These are phyloP conservation scores for Apotomis betuletana DNA, from an alignment of 2,888 invertebrate genomes.

Conservation along the genomic window DNA sequence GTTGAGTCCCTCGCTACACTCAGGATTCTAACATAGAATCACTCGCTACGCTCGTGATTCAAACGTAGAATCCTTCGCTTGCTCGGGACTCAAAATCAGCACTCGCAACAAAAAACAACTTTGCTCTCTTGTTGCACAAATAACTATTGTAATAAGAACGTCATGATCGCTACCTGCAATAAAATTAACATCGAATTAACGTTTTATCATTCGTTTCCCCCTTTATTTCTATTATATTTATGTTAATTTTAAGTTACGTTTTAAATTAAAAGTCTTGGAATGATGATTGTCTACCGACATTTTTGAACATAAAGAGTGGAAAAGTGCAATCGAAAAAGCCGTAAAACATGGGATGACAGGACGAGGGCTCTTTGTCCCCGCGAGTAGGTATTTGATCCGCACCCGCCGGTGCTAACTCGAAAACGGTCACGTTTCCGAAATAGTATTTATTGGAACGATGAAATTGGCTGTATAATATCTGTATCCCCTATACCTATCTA, in stretches of 20 bases:
- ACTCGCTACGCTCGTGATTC: too few relatives aligned
- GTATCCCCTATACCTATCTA: too few relatives aligned
- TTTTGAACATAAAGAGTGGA: conserved; percentile 14
- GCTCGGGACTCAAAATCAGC: too few relatives aligned
- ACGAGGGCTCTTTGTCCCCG: conserved; percentile 16
- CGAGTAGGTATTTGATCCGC: conserved; percentile 25
- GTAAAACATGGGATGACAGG: conserved; percentile 26
- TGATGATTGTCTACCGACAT: neutral
- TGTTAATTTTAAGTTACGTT: neutral
- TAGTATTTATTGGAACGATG: conserved; percentile 20
- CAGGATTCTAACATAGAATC: too few relatives aligned
- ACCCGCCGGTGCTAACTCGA: conserved; percentile 20
- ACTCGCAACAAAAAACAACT: too few relatives aligned
- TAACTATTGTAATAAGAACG: conserved; percentile 31
- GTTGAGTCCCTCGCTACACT: too few relatives aligned
- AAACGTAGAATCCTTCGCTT: too few relatives aligned
- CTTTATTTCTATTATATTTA: neutral
- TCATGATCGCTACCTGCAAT: conserved; percentile 18
- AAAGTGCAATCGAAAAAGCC: conserved; percentile 27
- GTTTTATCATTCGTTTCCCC: neutral
- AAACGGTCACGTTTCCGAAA: conserved; percentile 30
- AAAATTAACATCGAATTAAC: conserved; percentile 9
- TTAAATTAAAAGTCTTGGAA: neutral
- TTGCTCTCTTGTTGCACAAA: too few relatives aligned
- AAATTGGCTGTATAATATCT: conserved; percentile 1